Conservation (phyloP, 2,888 invertebrate species). For the Itoplectis maculator region DNA sequence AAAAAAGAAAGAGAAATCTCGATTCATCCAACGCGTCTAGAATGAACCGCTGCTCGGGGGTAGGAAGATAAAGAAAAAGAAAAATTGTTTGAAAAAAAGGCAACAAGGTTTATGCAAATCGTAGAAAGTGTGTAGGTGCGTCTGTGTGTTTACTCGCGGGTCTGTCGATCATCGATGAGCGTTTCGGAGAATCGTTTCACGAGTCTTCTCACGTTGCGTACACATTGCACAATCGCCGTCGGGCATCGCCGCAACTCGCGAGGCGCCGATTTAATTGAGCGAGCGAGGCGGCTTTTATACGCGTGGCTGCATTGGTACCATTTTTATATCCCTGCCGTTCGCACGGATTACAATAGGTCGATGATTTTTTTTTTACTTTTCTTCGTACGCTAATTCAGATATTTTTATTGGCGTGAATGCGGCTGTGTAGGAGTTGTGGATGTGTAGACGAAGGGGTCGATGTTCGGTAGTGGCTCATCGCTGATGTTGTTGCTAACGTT, state of each 20-base stretch:
- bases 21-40: conserved; percentile 2
- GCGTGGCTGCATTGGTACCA: conserved; percentile 11
- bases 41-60: neutral
- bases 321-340: too few species aligned
- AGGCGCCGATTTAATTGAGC: conserved; percentile 19
- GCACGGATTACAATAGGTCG: too few species aligned
- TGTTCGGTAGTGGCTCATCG: too few species aligned
- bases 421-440: too few species aligned
- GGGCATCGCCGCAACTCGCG: conserved; percentile 1
- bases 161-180: conserved; percentile 60
- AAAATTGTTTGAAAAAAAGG: neutral
- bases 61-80: neutral
- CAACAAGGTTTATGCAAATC: conserved; percentile 67
- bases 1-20: conserved; percentile 6
- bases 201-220: conserved; percentile 65
- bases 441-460: too few species aligned
- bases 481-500: too few species aligned
- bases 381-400: too few species aligned
- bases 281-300: conserved; percentile 20
- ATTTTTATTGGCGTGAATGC: too few species aligned
- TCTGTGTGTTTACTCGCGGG: conserved; percentile 59
- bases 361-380: too few species aligned
- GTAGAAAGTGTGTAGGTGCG: conserved; percentile 69
- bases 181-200: conserved; percentile 56
- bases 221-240: conserved; percentile 53